Evolutionary conservation across 1,140 invertebrate genomes (phyloP), one percentile per base, ranked within the genome.

Genomic region (Meloidogyne floridensis): DNA sequence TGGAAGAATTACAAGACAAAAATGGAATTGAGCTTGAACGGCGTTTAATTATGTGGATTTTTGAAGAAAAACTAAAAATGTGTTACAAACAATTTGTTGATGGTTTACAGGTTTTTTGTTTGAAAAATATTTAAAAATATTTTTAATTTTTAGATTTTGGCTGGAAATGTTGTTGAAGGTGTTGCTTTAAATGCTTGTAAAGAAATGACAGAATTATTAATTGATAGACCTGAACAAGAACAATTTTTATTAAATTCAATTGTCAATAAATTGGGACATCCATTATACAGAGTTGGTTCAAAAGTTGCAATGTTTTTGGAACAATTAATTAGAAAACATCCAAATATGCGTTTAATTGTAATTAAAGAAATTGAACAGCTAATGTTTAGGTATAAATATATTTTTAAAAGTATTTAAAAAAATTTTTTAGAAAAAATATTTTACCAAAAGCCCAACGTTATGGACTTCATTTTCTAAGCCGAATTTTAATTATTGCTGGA

Each of bases 251-350:
- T 99, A 3, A 92, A 92, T 0, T 92, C 94, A 86, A 90, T 98
- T 43, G 93, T 98, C 0, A 98, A 98, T 88, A 98, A 98, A 92
- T 92, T 99, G 15, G 97, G 97, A 69, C 96, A 99, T 91, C 96
- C 96, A 2, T 92, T 93, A 1, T 93, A 94, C 81, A 94, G 95
- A 90, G 93, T 98, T 0, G 95, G 94, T 0, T 94, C 95, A 0
- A 95, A 95, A 91, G 93, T 94, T 0, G 93, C 95, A 59, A 94
- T 95, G 91, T 93, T 95, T 85, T 91, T 99, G n/a, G 94, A 94
- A 87, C 90, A 98, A 2, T 91, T 97, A n/a, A 85, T 84, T 77
- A 92, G 93, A 72, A 92, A 94, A 83, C 96, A 98, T 92, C 94
- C 95, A 0, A 94, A 95, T 80, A 98, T 98, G 95, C 97, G 97